A percentile compares a stretch with the other conserved stretches of the same genome.
Conservation (phyloP, 2,113 vertebrate species). For the Sigmodon hispidus region DNA sequence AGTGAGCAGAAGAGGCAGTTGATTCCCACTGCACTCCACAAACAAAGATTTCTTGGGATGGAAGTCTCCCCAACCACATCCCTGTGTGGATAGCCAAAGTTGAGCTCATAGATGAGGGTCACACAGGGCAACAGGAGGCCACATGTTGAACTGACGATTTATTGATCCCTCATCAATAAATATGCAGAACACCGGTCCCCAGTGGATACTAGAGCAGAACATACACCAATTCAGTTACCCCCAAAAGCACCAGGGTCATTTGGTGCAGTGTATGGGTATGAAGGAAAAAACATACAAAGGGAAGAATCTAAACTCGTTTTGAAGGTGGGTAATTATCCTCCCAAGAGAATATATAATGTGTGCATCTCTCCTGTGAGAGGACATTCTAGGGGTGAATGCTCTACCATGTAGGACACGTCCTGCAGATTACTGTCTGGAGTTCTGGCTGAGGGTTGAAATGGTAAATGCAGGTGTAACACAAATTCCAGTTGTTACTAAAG, state of each 20-base stretch:
- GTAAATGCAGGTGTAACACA: too few relatives aligned
- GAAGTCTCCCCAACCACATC: background rate
- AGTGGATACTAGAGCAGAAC: background rate
- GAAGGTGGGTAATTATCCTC: background rate
- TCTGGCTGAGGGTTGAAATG: background rate
- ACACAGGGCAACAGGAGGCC: background rate
- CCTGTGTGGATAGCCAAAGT: background rate
- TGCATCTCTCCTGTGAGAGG: background rate
- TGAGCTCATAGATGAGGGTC: background rate
- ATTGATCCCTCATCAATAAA: background rate
- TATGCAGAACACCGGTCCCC: background rate
- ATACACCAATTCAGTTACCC: background rate
- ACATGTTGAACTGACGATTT: background rate
- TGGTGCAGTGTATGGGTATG: too few relatives aligned
- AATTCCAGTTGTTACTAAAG: too few relatives aligned
- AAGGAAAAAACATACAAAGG: background rate
- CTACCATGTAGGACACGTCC: background rate
- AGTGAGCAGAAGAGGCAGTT: background rate
- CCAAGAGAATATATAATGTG: background rate
- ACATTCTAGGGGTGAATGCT: background rate
- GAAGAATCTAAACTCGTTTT: background rate
- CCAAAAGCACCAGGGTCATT: background rate
- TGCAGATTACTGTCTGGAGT: background rate
- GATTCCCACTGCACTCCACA: background rate
- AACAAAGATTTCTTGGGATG: background rate